Percentiles rank a stretch among this genome's conserved stretches.
These are phyloP conservation scores for Lordiphosa collinella DNA, from an alignment of 1,140 invertebrate species.

Conservation along the genomic window DNA sequence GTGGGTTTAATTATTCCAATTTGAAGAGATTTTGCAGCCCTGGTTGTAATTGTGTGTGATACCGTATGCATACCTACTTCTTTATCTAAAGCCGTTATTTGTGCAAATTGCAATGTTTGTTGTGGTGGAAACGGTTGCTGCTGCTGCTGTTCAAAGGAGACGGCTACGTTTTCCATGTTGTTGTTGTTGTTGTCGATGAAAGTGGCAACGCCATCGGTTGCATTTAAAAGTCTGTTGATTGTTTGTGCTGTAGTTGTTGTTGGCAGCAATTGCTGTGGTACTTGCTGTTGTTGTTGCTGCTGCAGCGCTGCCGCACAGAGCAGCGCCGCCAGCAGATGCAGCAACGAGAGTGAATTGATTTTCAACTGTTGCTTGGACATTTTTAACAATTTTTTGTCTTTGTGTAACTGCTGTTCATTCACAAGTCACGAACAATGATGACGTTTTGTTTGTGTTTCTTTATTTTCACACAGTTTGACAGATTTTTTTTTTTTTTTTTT, in stretches of 20 bases:
- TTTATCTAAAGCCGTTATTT: slow-evolving; percentile 74
- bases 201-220: slow-evolving; percentile 46
- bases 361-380: slow-evolving; percentile 55
- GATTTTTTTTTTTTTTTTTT: slow-evolving; percentile 42
- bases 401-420: slow-evolving; percentile 12
- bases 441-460: no score
- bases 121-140: slow-evolving; percentile 22
- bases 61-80: slow-evolving; percentile 77
- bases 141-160: slow-evolving; percentile 39
- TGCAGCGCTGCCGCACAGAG: slow-evolving; percentile 37
- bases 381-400: slow-evolving; percentile 45
- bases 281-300: slow-evolving; percentile 23
- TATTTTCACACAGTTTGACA: slow-evolving; percentile 55
- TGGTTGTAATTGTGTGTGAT: slow-evolving; percentile 27
- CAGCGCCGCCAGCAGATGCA: slow-evolving; percentile 35
- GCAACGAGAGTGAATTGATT: slow-evolving; percentile 70
- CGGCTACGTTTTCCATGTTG: slow-evolving; percentile 10
- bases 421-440: slow-evolving; percentile 51
- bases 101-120: slow-evolving; percentile 54
- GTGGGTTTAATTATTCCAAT: no score
- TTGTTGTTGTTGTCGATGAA: slow-evolving; percentile 53
- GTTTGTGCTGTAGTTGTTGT: slow-evolving; percentile 24
- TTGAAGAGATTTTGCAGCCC: no score
- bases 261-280: slow-evolving; percentile 27
- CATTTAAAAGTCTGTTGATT: slow-evolving; percentile 40